Percentiles rank a stretch among this genome's conserved stretches.
Evolutionary conservation across 1,140 invertebrate species (phyloP).

Genomic region (Trissolcus basalis): DNA sequence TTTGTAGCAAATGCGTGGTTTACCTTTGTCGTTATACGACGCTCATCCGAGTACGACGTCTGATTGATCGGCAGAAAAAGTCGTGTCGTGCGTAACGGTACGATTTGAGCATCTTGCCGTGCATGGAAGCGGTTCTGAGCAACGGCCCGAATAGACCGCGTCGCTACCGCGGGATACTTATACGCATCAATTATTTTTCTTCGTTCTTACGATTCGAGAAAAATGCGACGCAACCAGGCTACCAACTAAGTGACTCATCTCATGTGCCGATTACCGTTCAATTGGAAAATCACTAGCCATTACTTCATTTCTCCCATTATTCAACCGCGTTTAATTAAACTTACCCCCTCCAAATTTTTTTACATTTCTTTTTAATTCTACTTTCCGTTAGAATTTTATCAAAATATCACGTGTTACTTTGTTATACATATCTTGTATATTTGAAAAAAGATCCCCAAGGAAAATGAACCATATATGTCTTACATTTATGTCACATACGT

Average conservation of each 20-base stretch:
- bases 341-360: slow-evolving; percentile 8
- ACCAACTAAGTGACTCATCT: slow-evolving; percentile 54
- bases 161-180: slow-evolving; percentile 51
- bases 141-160: slow-evolving; percentile 70
- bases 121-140: slow-evolving; percentile 71
- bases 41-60: slow-evolving; percentile 56
- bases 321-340: slow-evolving; percentile 21
- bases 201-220: slow-evolving; percentile 46
- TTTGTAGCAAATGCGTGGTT: slow-evolving; percentile 50
- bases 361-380: slow-evolving; percentile 14
- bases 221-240: slow-evolving; percentile 57
- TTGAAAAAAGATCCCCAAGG: too few relatives aligned
- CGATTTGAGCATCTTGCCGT: slow-evolving; percentile 72
- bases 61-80: slow-evolving; percentile 68
- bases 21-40: slow-evolving; percentile 44
- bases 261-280: slow-evolving; percentile 56
- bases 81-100: slow-evolving; percentile 69
- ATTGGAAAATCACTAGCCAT: slow-evolving; percentile 45
- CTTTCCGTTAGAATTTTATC: not conserved
- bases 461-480: too few relatives aligned
- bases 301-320: slow-evolving; percentile 41
- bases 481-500: too few relatives aligned
- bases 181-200: slow-evolving; percentile 61
- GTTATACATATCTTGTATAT: too few relatives aligned
- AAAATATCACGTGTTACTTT: too few relatives aligned